Conservation (phyloP, 2,113 vertebrate species). For the Pelobates fuscus region DNA sequence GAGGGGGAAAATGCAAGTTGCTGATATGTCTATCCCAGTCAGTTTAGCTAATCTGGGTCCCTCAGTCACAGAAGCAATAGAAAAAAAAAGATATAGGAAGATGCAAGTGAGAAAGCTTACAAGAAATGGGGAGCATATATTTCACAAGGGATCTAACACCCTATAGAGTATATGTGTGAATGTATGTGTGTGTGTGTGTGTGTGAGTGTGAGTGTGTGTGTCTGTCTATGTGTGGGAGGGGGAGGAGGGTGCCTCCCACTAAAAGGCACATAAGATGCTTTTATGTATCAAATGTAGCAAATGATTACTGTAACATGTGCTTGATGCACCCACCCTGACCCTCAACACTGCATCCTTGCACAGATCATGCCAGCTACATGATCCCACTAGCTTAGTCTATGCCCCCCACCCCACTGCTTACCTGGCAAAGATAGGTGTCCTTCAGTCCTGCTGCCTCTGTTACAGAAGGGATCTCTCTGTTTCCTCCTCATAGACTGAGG, state of each 20-base stretch:
- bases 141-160: no score
- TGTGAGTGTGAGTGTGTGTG: no score
- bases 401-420: conserved; percentile 54
- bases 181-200: no score
- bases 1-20: conserved; percentile 47
- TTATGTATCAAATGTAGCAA: neutral
- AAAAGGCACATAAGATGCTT: neutral
- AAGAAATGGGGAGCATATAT: no score
- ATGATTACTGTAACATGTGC: conserved; percentile 14
- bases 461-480: conserved; percentile 36
- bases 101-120: no score
- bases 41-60: conserved; percentile 21
- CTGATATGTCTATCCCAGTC: neutral
- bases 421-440: conserved; percentile 60
- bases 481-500: conserved; percentile 59
- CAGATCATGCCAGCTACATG: neutral
- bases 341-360: no score
- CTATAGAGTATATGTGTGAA: no score
- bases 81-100: neutral
- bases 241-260: no score
- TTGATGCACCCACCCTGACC: neutral
- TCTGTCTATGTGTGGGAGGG: no score
- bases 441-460: conserved; percentile 49
- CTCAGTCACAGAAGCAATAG: conserved; percentile 43
- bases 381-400: neutral